phyloP scores from a whole-genome alignment of 1,140 invertebrate genomes.

The Cotesia typhae region DNA sequence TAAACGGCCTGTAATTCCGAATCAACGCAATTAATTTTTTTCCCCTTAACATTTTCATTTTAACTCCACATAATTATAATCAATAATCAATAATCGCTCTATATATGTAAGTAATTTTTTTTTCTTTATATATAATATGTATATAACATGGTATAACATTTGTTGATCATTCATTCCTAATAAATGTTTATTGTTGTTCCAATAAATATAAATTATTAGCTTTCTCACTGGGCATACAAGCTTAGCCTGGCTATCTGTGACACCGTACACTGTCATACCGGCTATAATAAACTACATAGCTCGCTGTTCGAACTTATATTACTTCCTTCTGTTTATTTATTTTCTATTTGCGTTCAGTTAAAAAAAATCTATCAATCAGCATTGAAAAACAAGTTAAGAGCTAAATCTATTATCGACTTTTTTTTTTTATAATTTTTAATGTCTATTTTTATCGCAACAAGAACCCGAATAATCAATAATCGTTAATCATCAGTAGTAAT shows the following conservation, averaged over 20 bases:
- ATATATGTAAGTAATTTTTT: no score
- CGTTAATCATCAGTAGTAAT: no score
- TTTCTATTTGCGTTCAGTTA: slow-evolving; percentile 6
- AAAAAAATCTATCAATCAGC: not conserved
- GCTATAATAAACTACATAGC: slow-evolving; percentile 19
- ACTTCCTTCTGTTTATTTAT: slow-evolving; percentile 5
- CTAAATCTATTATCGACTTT: not conserved
- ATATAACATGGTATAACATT: slow-evolving; percentile 37
- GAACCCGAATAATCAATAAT: not conserved
- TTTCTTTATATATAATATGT: no score
- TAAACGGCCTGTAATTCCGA: no score
- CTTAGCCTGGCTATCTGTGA: slow-evolving; percentile 14
- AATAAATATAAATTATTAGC: not conserved
- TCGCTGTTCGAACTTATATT: slow-evolving; percentile 15
- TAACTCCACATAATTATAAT: no score
- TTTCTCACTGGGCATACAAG: slow-evolving; percentile 20
- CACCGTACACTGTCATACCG: slow-evolving; percentile 16
- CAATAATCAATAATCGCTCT: no score
- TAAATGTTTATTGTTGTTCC: slow-evolving; percentile 11
- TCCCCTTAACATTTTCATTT: no score
- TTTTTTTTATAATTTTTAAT: not conserved
- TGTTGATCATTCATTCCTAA: slow-evolving; percentile 19
- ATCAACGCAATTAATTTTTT: no score
- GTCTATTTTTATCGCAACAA: not conserved
- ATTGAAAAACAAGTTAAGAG: slow-evolving; percentile 1